Percentiles rank a stretch among this genome's conserved stretches.
phyloP scores from a whole-genome alignment of 2,888 invertebrate species.

The Ferrisia virgata region DNA sequence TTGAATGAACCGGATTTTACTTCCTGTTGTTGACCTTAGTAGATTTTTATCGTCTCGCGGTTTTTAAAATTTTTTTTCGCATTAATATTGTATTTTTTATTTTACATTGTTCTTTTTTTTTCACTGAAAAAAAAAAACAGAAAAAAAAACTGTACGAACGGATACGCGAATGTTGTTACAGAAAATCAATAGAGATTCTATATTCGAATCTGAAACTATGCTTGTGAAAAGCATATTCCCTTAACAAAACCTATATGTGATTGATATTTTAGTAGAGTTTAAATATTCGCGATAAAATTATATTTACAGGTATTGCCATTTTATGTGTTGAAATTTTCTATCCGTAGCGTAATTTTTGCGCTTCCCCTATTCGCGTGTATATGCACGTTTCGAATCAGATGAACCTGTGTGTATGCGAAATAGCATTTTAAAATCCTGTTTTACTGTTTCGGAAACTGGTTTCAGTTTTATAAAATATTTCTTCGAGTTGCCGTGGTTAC shows the following conservation, averaged over 20 bases:
- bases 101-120: not conserved
- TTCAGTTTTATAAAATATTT: not conserved
- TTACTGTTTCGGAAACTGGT: slow-evolving; percentile 21
- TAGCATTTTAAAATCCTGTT: slow-evolving; percentile 23
- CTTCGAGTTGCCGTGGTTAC: not conserved
- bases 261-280: too few species aligned
- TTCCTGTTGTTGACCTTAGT: slow-evolving; percentile 3
- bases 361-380: not conserved
- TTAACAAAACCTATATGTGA: too few species aligned
- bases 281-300: not conserved
- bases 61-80: not conserved
- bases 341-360: not conserved
- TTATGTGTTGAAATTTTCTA: too few species aligned
- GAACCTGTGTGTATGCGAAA: not conserved
- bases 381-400: not conserved
- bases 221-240: too few species aligned
- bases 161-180: too few species aligned
- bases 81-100: not conserved
- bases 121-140: not conserved
- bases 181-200: too few species aligned
- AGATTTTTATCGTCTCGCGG: not conserved
- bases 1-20: slow-evolving; percentile 11
- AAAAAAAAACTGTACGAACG: too few species aligned
- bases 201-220: too few species aligned
- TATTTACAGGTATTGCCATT: too few species aligned